Evolutionary conservation across 2,113 vertebrate species (phyloP), one percentile per base, ranked within the genome.

Genomic region (Colinus virginianus): DNA sequence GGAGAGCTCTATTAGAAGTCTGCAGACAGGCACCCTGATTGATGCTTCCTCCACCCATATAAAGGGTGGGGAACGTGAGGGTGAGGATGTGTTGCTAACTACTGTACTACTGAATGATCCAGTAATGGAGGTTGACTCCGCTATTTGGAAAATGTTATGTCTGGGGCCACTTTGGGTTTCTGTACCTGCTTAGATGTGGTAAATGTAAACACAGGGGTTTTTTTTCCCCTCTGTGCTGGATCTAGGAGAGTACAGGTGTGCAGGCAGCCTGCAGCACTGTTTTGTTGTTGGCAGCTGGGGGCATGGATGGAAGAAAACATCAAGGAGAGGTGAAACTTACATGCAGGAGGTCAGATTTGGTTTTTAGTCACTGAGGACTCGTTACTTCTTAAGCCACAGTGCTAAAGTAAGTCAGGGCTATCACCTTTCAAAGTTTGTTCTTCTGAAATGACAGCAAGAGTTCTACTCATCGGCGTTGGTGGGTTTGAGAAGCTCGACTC

Each of bases 101-200:
- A 4, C 45, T 87, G 62, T 88, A 69, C 93, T 90, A 93, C 42
- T 81, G 92, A 90, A 26, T 62, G 68, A 67, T 70, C 61, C 7
- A 48, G 9, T 68, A 86, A 28, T 19, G 94, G 51, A 84, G 87
- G 69, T 66, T 64, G 51, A 15, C 68, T 55, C 25, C 84, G 30
- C 78, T 67, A 23, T 77, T 88, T 94, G 46, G 70, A 58, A 92
- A 78, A 81, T 43, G n/a, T 3, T 66, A 10, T 67, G 42, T 74
- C 42, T 55, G 43, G 56, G 67, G 45, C 67, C 21, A 17, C 63
- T 82, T 42, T 11, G 11, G 81, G 66, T 76, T 87, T 89, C 25
- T 77, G 67, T 91, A 67, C 80, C 55, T 49, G 17, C 45, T 82
- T 89, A 58, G 55, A 46, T 32, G 11, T 9, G 20, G 49, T 48